Conservation (phyloP, 2,113 vertebrate genomes). For the Fulica atra region DNA sequence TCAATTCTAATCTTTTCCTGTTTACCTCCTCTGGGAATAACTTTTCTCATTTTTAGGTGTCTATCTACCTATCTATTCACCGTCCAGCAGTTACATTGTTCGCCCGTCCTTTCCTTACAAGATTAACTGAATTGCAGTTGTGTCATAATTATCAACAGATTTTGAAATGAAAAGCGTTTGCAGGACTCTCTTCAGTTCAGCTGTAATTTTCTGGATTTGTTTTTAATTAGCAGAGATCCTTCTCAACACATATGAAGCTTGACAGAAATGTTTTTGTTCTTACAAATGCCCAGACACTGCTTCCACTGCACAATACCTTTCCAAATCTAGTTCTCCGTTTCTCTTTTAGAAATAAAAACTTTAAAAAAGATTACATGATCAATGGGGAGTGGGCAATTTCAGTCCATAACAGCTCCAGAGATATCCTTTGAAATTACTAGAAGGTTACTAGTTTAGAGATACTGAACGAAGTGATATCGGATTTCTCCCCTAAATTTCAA, state of each 20-base stretch:
- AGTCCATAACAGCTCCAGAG: background rate
- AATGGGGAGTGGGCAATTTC: background rate
- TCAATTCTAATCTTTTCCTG: background rate
- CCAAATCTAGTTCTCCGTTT: background rate
- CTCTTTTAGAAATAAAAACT: background rate
- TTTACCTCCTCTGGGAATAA: background rate
- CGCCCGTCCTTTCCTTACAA: background rate
- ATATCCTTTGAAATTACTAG: background rate
- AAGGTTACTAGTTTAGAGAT: background rate
- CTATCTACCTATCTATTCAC: background rate
- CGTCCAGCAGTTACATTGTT: background rate
- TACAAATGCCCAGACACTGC: background rate
- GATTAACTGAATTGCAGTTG: background rate
- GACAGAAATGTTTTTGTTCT: background rate
- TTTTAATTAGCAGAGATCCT: constrained; percentile 28
- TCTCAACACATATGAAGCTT: background rate
- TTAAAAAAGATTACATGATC: background rate
- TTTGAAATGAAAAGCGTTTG: constrained; percentile 21
- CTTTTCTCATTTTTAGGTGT: background rate
- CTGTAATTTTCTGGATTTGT: constrained; percentile 29
- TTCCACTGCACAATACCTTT: background rate
- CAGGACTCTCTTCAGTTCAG: background rate
- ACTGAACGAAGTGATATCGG: background rate
- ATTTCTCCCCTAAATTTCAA: background rate
- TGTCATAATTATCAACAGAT: constrained; percentile 13